A percentile compares a stretch with the other conserved stretches of the same genome.
Evolutionary conservation across 2,888 invertebrate genomes (phyloP).

Genomic region (Exocentrus adspersus): DNA sequence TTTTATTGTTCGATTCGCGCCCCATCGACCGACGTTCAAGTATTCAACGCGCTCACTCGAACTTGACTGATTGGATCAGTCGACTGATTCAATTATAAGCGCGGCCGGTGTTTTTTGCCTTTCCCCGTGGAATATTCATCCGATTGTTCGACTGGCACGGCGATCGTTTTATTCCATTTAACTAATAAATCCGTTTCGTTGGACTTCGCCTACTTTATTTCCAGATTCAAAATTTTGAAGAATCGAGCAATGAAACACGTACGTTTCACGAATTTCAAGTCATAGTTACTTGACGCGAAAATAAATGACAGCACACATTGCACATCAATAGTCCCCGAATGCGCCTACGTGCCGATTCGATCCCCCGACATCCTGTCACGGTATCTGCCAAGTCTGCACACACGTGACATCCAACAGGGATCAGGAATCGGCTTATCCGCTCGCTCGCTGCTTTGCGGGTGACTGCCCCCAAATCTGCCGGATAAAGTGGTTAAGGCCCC

Average conservation of each 20-base stretch:
- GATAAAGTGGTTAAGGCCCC: slow-evolving; percentile 53
- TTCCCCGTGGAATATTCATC: too few relatives aligned
- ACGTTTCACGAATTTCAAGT: too few relatives aligned
- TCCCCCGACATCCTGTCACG: slow-evolving; percentile 1
- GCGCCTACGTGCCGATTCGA: slow-evolving; percentile 9
- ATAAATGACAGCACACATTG: too few relatives aligned
- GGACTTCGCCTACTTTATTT: too few relatives aligned
- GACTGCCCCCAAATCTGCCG: slow-evolving; percentile 53
- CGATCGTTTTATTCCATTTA: too few relatives aligned
- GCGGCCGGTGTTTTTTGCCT: too few relatives aligned
- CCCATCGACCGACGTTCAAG: slow-evolving; percentile 15
- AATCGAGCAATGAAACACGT: too few relatives aligned
- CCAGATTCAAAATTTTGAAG: too few relatives aligned
- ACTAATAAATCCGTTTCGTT: too few relatives aligned
- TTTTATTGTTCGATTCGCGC: slow-evolving; percentile 42
- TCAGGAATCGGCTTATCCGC: slow-evolving; percentile 57
- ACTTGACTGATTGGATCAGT: slow-evolving; percentile 27
- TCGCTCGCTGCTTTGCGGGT: slow-evolving; percentile 55
- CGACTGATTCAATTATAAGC: neutral
- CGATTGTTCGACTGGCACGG: too few relatives aligned
- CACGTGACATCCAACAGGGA: slow-evolving; percentile 53
- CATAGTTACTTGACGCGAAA: too few relatives aligned
- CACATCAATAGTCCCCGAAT: slow-evolving; percentile 8
- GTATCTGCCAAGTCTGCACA: slow-evolving; percentile 49
- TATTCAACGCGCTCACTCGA: slow-evolving; percentile 23